Evolutionary conservation across 2,797 vertebrate genomes (phyloP), one percentile per base, ranked within the genome.

Genomic region (Taenioides sp.): DNA sequence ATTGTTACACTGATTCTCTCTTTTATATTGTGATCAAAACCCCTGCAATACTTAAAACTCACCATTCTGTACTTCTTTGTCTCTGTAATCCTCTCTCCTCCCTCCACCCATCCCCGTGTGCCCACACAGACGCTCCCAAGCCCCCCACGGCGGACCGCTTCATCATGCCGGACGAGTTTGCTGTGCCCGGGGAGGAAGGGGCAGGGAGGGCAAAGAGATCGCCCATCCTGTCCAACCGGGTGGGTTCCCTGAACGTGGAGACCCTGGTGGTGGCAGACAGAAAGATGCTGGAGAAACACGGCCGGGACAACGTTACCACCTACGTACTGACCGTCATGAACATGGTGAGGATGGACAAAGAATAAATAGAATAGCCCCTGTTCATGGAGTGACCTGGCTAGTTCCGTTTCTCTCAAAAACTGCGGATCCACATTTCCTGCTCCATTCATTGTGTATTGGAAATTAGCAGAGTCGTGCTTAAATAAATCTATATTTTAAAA

Each of bases 281-380:
- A 90, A 98, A 95, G 90, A 98, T 99, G 97, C 74, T 99, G 88
- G 96, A 98, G 77, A 98, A 98, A 66, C 98, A 99, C 0, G 96
- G 97, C 88, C 94, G 94, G 78, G 96, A 96, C 23, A 97, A 98
- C 1, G 94, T 99, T 76, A 99, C 98, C 78, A 99, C 96, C 0
- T 99, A 99, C 67, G 93, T 99, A 75, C 95, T 99, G 79, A 99
- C 98, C 0, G 95, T 99, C 84, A 99, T 99, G 97, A 99, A 99
- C 87, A 99, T 99, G 98, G 98, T 99, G 83, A 87, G 88, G 18
- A 23, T 14, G 28, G 65, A 22, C 9, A 22, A 25, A 47, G 43
- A 54, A 22, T n/a, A 9, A 54, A 22, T 22, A n/a, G 7, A 54
- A 7, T 43, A 12, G 31, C 3, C 31, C 31, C 31, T 34, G 31